A percentile compares a stretch with the other conserved stretches of the same genome.
These are phyloP conservation scores for Amphilophus citrinellus DNA, from an alignment of 2,113 vertebrate species.

Conservation along the genomic window DNA sequence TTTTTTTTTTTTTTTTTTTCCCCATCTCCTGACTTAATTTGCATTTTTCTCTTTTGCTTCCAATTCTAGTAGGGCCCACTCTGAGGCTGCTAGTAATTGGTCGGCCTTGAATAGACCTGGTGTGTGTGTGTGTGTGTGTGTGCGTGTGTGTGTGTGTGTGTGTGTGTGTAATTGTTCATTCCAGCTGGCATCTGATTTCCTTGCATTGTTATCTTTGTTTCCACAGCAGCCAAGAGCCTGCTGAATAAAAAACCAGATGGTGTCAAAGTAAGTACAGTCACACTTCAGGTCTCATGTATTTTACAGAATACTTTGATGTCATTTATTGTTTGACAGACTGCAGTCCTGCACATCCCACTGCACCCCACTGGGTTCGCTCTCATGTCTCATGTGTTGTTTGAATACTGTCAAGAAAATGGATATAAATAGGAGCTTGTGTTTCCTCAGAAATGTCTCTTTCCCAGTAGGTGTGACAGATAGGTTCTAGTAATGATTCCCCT, in stretches of 20 bases:
- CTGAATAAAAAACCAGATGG: conserved; percentile 94
- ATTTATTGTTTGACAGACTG: background rate
- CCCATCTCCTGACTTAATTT: conserved; percentile 39
- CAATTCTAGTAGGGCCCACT: conserved; percentile 4
- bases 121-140: background rate
- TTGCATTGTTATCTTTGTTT: conserved; percentile 54
- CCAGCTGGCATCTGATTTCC: conserved; percentile 39
- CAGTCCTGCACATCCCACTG: background rate
- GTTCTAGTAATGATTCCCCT: conserved; percentile 2
- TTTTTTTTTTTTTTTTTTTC: conserved; percentile 10
- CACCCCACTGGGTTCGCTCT: no score
- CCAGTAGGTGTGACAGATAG: background rate
- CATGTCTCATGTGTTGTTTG: background rate
- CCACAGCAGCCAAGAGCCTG: conserved; percentile 93
- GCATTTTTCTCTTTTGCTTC: conserved; percentile 44
- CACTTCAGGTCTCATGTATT: background rate
- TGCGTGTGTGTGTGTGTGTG: background rate
- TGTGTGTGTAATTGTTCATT: background rate
- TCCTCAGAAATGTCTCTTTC: background rate
- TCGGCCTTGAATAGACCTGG: background rate
- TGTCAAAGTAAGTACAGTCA: conserved; percentile 89
- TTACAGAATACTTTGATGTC: background rate
- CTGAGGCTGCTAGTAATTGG: conserved; percentile 31
- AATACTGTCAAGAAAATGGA: background rate
- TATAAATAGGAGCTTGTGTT: background rate